Conservation (phyloP, 2,797 vertebrate genomes). For the Coluber constrictor region DNA sequence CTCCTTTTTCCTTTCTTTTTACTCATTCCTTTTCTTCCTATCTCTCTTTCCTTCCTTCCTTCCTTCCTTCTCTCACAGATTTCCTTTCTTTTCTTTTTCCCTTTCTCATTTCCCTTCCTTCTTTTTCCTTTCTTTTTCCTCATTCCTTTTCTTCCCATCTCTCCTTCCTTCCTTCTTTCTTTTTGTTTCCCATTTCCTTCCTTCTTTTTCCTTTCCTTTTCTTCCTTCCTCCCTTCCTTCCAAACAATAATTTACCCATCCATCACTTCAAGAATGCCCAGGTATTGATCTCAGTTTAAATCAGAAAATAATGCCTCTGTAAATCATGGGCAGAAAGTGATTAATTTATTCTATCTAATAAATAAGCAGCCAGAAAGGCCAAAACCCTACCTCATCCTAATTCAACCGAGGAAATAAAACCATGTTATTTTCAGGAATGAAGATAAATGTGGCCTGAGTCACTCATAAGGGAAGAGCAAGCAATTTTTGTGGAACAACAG, state of each 20-base stretch:
- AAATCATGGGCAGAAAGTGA: constrained; percentile 14
- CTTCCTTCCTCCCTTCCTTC: no score
- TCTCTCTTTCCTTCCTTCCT: not conserved
- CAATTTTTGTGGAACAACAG: not conserved
- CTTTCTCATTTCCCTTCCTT: no score
- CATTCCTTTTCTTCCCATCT: no score
- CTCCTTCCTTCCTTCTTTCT: no score
- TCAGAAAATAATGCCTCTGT: not conserved
- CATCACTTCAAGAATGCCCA: not conserved
- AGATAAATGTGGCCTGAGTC: constrained; percentile 32
- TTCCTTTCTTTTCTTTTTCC: no score
- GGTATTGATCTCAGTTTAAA: not conserved
- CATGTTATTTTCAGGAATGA: constrained; percentile 13
- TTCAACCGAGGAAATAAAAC: constrained; percentile 30
- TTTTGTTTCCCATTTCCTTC: no score
- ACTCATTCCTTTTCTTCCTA: not conserved
- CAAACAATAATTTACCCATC: not conserved
- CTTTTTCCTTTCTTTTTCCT: no score
- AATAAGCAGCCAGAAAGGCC: not conserved
- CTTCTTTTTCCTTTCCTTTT: no score
- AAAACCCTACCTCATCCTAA: rapidly evolving
- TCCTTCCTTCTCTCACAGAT: no score
- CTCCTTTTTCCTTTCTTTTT: not conserved
- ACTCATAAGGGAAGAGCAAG: not conserved
- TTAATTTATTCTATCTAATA: constrained; percentile 4